phyloP scores from a whole-genome alignment of 2,888 invertebrate species.

The Nezara viridula region DNA sequence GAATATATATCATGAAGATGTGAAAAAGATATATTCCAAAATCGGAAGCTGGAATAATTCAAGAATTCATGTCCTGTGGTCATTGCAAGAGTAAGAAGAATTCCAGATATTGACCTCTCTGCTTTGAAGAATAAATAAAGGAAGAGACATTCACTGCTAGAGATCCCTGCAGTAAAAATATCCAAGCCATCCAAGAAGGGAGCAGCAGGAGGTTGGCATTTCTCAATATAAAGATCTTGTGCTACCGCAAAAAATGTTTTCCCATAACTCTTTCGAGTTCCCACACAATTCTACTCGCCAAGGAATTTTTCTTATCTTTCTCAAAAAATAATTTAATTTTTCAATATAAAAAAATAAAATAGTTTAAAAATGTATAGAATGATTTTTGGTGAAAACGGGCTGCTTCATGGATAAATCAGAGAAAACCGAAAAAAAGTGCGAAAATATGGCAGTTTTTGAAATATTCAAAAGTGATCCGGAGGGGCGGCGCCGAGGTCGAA shows the following conservation, averaged over 20 bases:
- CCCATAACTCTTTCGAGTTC: neutral
- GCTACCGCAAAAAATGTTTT: neutral
- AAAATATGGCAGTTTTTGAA: no score
- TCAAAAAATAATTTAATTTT: neutral
- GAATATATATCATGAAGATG: no score
- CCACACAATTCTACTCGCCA: neutral
- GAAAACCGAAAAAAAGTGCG: no score
- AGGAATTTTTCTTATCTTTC: neutral
- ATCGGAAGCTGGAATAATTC: neutral
- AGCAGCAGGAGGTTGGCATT: neutral
- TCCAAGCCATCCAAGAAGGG: neutral
- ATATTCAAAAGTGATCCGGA: no score
- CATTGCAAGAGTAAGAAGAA: neutral
- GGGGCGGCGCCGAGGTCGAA: no score
- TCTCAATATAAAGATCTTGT: neutral
- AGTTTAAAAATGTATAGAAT: no score
- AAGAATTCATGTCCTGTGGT: neutral
- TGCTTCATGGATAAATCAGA: no score
- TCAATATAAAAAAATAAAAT: neutral
- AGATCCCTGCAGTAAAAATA: neutral
- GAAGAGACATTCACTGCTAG: neutral
- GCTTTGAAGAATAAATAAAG: neutral
- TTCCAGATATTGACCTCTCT: neutral
- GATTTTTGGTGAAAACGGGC: no score
- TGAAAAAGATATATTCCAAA: no score